Evolutionary conservation across 1,140 invertebrate genomes (phyloP).

Genomic region (Caligus rogercresseyi): DNA sequence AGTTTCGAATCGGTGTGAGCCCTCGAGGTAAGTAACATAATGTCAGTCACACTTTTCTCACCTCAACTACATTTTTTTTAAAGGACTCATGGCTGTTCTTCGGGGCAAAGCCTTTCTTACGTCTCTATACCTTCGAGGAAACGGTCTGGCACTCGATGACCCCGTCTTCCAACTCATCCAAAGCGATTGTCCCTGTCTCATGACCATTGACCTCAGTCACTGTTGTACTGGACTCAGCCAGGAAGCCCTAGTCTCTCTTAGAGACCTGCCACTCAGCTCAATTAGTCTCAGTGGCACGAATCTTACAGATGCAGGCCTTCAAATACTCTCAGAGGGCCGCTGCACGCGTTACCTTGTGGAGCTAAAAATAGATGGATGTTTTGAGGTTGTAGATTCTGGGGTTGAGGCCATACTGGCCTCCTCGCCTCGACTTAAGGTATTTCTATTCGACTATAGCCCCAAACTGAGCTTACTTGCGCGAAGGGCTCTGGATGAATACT

Average conservation of each 20-base stretch:
- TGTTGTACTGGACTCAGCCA: not conserved
- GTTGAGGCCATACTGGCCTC: not conserved
- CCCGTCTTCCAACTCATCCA: not conserved
- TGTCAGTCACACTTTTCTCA: not conserved
- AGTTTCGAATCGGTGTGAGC: not conserved
- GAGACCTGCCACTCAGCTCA: not conserved
- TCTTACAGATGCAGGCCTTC: not conserved
- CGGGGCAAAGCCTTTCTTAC: not conserved
- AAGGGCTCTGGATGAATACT: not conserved
- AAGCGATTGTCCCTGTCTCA: not conserved
- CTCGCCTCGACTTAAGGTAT: not conserved
- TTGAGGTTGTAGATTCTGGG: not conserved
- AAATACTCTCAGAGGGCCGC: not conserved
- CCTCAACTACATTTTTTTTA: not conserved
- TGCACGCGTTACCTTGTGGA: not conserved
- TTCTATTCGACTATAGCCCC: not conserved
- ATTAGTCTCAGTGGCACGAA: not conserved
- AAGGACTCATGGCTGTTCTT: not conserved
- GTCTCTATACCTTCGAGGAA: not conserved
- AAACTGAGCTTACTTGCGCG: not conserved
- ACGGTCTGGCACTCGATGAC: not conserved
- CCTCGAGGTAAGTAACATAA: too few species aligned
- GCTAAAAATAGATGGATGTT: not conserved
- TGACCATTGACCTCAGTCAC: not conserved
- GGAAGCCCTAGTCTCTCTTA: not conserved